A percentile compares a stretch with the other conserved stretches of the same genome.
Evolutionary conservation across 2,797 vertebrate species (phyloP).

Genomic region (Vespertilio murinus): DNA sequence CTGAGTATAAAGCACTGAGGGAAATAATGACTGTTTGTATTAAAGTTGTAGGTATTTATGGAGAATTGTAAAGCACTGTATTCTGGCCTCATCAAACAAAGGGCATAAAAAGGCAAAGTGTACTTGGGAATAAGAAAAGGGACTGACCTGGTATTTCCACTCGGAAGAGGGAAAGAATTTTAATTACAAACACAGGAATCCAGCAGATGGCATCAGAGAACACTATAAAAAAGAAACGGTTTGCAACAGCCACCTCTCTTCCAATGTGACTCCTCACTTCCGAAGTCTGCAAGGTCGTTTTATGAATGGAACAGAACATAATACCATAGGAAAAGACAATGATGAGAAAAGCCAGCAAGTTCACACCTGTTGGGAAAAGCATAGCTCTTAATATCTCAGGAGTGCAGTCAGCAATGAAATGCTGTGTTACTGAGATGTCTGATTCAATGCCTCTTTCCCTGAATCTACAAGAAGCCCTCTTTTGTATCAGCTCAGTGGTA

Average conservation of each 20-base stretch:
- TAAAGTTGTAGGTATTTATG: background rate
- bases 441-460: background rate
- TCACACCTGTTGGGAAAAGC: constrained; percentile 84
- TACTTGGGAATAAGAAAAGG: background rate
- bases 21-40: background rate
- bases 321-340: constrained; percentile 86
- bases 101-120: background rate
- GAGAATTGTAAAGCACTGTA: background rate
- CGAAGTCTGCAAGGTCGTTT: constrained; percentile 85
- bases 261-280: constrained; percentile 85
- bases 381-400: constrained; percentile 18
- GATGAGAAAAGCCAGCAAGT: constrained; percentile 87
- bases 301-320: constrained; percentile 90
- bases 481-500: background rate
- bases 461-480: background rate
- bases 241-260: constrained; percentile 86
- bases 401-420: background rate
- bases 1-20: background rate
- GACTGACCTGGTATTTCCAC: constrained; percentile 88
- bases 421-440: background rate
- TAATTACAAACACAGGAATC: constrained; percentile 89
- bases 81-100: background rate
- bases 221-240: constrained; percentile 90
- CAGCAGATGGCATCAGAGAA: constrained; percentile 96
- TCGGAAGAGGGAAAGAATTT: constrained; percentile 87